Evolutionary conservation across 2,113 vertebrate genomes (phyloP), one percentile per base, ranked within the genome.

Genomic region (Dipodomys ordii): DNA sequence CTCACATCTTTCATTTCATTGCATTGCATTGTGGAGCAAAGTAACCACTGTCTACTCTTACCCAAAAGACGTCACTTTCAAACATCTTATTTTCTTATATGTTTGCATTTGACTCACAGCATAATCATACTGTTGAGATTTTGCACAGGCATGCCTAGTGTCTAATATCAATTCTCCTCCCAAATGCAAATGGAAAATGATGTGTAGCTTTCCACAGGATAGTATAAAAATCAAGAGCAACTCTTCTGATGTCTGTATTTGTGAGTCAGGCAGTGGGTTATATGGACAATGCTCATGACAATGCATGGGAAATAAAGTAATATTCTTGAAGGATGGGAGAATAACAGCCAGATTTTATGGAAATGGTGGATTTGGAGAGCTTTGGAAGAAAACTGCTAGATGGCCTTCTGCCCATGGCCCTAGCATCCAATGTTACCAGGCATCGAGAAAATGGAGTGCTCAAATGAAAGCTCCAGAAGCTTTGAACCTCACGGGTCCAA

Each of bases 31-130:
- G 62, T 93, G 13, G 20, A 35, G 23, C 84, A 93, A 84, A 22
- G 44, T 32, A 83, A 39, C 35, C 49, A 77, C 27, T 67, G 30
- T 46, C 28, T 71, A 69, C 80, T 35, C 84, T 57, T 87, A 88
- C 57, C 67, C 72, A 30, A 92, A 46, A 2, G 1, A 67, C 6
- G 35, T 93, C 71, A 57, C 19, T 82, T 85, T 20, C 22, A 82
- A 65, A 69, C 4, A 67, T 13, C 28, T 74, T 71, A 30, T 22
- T 6, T 32, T 27, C 3, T 32, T 80, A 57, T 18, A 30, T 30
- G 20, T 62, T 92, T 80, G 88, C 39, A 78, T 72, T 86, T 87
- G n/a, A 95, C n/a, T 94, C 91, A 72, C 22, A 44, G 27, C 60
- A 11, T 49, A 83, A 83, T 87, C 49, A 83, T 22, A 35, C 85